Evolutionary conservation across 2,888 invertebrate species (phyloP).

Genomic region (Coenonympha arcania): DNA sequence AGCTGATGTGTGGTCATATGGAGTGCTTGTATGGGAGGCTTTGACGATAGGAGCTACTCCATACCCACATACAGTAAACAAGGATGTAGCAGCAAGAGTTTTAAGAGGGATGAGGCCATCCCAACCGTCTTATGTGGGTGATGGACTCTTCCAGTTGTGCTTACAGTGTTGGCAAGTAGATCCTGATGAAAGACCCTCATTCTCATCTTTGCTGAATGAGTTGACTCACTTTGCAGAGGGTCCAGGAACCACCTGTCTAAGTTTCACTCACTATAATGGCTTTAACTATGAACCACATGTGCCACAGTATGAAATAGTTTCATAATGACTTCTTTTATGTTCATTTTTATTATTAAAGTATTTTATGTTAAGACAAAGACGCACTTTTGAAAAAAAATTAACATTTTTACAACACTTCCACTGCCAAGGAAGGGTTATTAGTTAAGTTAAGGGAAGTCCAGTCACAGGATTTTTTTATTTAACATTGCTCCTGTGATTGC

Average conservation of each 20-base stretch:
- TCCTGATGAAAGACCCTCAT: constrained; percentile 84
- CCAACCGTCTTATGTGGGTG: constrained; percentile 82
- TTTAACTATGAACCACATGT: constrained; percentile 63
- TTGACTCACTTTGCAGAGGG: constrained; percentile 52
- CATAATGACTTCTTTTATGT: constrained; percentile 36
- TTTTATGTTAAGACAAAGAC: no score
- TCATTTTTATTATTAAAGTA: no score
- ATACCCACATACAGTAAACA: constrained; percentile 78
- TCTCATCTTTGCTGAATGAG: constrained; percentile 74
- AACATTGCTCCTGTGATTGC: no score
- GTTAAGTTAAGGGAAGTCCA: no score
- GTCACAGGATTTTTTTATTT: no score
- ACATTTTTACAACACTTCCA: no score
- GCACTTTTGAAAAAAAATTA: no score
- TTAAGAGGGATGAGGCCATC: constrained; percentile 80
- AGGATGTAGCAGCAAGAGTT: constrained; percentile 79
- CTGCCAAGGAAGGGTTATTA: no score
- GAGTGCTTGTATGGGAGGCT: constrained; percentile 87
- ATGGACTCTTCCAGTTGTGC: constrained; percentile 86
- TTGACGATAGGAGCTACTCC: constrained; percentile 85
- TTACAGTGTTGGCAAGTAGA: constrained; percentile 89
- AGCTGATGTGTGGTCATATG: constrained; percentile 89
- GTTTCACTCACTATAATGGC: constrained; percentile 65
- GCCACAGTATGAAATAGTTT: constrained; percentile 61
- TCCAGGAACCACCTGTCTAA: constrained; percentile 51